Conservation (phyloP, 2,888 invertebrate species). For the Epistrophe grossulariae region DNA sequence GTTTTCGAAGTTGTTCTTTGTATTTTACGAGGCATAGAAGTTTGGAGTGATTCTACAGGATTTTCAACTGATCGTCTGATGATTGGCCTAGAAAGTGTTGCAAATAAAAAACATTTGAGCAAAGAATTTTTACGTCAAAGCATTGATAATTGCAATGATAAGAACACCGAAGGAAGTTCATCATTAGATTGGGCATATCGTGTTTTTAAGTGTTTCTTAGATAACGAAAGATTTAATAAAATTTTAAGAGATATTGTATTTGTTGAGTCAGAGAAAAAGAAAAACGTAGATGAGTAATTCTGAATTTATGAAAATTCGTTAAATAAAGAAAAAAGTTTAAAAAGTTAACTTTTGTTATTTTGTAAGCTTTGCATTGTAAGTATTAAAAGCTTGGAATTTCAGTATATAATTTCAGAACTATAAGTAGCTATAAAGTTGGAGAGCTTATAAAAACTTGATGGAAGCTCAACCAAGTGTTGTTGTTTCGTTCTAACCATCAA, state of each 20-base stretch:
- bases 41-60: constrained; percentile 3
- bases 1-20: not conserved
- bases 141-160: constrained; percentile 35
- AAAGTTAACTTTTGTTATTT: too few species aligned
- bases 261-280: not conserved
- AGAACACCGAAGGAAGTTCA: constrained; percentile 46
- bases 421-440: too few species aligned
- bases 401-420: too few species aligned
- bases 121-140: constrained; percentile 5
- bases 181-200: constrained; percentile 53
- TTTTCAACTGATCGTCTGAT: not conserved
- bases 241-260: not conserved
- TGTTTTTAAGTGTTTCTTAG: constrained; percentile 31
- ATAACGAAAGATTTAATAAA: not conserved
- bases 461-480: too few species aligned
- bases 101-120: not conserved
- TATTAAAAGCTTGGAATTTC: too few species aligned
- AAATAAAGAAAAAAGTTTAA: too few species aligned
- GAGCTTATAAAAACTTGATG: too few species aligned
- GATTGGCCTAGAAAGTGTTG: not conserved
- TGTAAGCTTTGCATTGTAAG: too few species aligned
- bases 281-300: too few species aligned
- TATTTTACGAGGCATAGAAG: not conserved
- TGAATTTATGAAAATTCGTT: too few species aligned
- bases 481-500: too few species aligned